phyloP scores from a whole-genome alignment of 2,797 vertebrate genomes.

The Squalus acanthias region DNA sequence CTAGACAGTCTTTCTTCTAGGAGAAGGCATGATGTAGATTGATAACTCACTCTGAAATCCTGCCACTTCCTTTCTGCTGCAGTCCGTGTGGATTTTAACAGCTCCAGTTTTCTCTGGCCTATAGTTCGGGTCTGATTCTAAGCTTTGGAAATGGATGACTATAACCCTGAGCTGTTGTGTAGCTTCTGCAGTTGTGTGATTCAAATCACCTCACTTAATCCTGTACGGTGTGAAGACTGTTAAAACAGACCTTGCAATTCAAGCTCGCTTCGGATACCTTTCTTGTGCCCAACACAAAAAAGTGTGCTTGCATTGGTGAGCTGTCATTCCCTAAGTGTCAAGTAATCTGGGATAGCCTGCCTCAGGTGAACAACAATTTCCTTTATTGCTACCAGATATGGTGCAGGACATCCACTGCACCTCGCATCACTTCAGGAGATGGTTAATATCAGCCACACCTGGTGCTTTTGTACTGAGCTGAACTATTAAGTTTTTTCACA shows the following conservation, averaged over 20 bases:
- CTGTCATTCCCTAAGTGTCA: neutral
- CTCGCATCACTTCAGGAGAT: neutral
- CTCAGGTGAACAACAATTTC: neutral
- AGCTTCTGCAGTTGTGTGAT: neutral
- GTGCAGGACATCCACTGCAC: neutral
- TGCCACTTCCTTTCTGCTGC: neutral
- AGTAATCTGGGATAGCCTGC: neutral
- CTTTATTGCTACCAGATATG: neutral
- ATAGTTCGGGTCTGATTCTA: neutral
- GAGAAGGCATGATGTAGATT: neutral
- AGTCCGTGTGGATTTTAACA: neutral
- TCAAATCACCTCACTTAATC: neutral
- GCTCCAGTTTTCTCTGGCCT: neutral
- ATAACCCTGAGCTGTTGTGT: neutral
- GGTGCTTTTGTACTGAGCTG: neutral
- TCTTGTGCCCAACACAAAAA: neutral
- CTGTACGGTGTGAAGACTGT: neutral
- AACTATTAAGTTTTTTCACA: neutral
- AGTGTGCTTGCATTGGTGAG: neutral
- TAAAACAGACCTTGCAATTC: neutral
- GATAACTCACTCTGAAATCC: neutral
- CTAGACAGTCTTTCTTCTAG: neutral
- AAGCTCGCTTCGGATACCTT: neutral
- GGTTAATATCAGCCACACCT: neutral
- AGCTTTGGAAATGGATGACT: neutral